phyloP scores from a whole-genome alignment of 2,113 vertebrate species.

The Elaphurus davidianus region DNA sequence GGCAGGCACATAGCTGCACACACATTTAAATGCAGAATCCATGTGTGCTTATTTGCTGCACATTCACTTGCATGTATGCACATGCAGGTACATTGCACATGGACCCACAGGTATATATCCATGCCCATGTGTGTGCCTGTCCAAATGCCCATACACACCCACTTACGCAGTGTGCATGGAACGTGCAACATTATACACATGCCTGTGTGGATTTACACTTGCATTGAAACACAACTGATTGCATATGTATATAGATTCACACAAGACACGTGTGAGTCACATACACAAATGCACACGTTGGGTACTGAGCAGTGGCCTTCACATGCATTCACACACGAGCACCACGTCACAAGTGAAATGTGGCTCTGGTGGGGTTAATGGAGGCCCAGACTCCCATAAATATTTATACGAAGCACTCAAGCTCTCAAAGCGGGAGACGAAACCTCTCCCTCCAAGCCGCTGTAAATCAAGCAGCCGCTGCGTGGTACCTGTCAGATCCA shows the following conservation, averaged over 20 bases:
- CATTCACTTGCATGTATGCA: not conserved
- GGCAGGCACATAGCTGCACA: too few relatives aligned
- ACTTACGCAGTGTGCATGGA: not conserved
- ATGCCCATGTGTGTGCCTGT: not conserved
- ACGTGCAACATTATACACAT: not conserved
- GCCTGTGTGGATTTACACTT: not conserved
- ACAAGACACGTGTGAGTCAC: not conserved
- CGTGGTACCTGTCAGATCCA: constrained; percentile 80
- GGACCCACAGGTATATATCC: not conserved
- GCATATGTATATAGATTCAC: not conserved
- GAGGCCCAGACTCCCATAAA: constrained; percentile 82
- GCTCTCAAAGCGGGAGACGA: constrained; percentile 74
- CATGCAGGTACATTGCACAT: too few relatives aligned
- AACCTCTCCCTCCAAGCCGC: constrained; percentile 79
- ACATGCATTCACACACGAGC: constrained; percentile 36
- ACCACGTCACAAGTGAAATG: constrained; percentile 15
- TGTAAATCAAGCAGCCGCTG: constrained; percentile 82
- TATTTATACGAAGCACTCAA: constrained; percentile 83
- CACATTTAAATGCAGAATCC: not conserved
- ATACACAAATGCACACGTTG: not conserved
- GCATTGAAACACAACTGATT: not conserved
- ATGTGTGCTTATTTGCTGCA: not conserved
- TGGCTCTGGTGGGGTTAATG: constrained; percentile 79
- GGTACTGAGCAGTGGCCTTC: not conserved
- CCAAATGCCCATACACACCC: not conserved